Evolutionary conservation across 2,888 invertebrate species (phyloP), one percentile per base, ranked within the genome.

Genomic region (Strigamia transsilvanica): DNA sequence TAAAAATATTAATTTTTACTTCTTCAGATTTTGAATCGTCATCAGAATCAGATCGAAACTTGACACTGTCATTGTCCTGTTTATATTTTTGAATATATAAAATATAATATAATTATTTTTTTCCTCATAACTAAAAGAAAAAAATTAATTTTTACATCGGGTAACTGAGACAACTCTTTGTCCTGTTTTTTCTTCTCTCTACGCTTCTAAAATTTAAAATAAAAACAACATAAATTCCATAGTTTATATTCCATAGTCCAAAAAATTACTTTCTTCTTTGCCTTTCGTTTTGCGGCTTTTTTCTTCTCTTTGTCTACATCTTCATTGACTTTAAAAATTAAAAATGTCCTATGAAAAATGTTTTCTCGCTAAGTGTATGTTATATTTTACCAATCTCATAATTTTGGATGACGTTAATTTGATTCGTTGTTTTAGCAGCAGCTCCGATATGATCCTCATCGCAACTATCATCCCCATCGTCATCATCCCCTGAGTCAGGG

Each of bases 361-460:
- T n/a, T 46, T 46, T 46, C n/a, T 13, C n/a, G 12, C 4, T 1
- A 46, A 46, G 12, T 46, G 5, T 46, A 3, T 1, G 9, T 42
- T 21, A 6, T 10, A 21, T 13, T 18, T 61, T 23, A 61, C 61
- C 21, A 7, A 23, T 23, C 21, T 23, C 23, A 61, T 12, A 61
- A 61, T 61, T 61, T 61, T 61, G 61, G 23, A 61, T 61, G 61
- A 21, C 78, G 15, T 38, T 78, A 32, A 38, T 78, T 78, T 78
- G 34, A 78, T 32, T 78, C 41, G 34, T 78, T 38, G 34, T 78
- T 38, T 78, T 78, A 78, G 34, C 34, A 78, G 34, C 41, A 38
- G 78, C 78, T 78, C 78, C 78, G 41, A 78, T 78, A 78, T 38
- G 41, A 78, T 78, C 78, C 34, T 78, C 78, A 78, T 78, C 78